Conservation (phyloP, 2,797 vertebrate genomes). For the Peromyscus attwateri region DNA sequence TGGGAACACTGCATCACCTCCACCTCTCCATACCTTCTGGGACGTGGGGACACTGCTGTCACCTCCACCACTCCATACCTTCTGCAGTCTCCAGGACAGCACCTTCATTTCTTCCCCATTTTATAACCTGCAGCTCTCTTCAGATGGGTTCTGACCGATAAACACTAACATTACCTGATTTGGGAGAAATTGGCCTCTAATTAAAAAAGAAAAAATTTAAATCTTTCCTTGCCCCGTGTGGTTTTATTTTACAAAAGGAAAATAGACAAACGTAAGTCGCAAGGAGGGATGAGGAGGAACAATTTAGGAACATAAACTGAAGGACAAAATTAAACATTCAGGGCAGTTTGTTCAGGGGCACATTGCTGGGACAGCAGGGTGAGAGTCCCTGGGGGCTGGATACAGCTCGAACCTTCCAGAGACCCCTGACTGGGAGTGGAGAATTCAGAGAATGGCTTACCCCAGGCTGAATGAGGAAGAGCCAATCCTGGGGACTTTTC, state of each 20-base stretch:
- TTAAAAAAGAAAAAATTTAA: neutral
- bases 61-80: fast-evolving
- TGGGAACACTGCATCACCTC: fast-evolving
- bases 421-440: neutral
- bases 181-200: neutral
- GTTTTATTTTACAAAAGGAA: conserved; percentile 40
- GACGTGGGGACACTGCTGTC: fast-evolving
- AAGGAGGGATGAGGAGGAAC: neutral
- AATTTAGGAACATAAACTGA: neutral
- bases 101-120: neutral
- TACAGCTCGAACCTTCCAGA: fast-evolving
- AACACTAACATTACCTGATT: neutral
- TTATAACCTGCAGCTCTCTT: neutral
- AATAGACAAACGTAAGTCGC: neutral
- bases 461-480: neutral
- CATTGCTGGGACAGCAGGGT: fast-evolving
- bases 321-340: neutral
- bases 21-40: no score
- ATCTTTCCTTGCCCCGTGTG: neutral
- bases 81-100: fast-evolving
- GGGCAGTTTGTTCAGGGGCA: neutral
- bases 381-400: neutral
- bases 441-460: neutral
- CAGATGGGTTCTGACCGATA: neutral
- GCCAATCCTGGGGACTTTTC: neutral